Conservation (phyloP, 1,140 invertebrate species). For the Metopolophium dirhodum region DNA sequence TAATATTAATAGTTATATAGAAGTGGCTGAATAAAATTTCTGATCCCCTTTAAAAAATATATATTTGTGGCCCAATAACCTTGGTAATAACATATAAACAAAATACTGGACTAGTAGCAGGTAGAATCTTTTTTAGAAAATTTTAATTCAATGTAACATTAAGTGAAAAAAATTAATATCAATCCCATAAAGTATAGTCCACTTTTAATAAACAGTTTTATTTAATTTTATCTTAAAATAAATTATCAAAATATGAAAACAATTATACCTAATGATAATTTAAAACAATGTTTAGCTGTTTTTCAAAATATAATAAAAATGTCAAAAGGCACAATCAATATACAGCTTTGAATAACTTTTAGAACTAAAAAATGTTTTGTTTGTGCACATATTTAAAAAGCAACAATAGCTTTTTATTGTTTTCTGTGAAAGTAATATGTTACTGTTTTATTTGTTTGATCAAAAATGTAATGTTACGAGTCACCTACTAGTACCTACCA, state of each 20-base stretch:
- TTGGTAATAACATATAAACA: neutral
- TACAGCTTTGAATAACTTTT: neutral
- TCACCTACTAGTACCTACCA: neutral
- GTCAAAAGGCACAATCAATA: neutral
- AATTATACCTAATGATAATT: neutral
- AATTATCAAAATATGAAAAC: neutral
- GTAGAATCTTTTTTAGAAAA: neutral
- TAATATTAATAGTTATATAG: too few species aligned
- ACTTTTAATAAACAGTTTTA: neutral
- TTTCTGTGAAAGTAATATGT: neutral
- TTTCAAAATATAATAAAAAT: neutral
- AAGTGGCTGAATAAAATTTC: neutral
- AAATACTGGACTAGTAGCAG: neutral
- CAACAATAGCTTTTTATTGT: neutral
- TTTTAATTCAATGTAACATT: too few species aligned
- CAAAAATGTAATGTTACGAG: neutral
- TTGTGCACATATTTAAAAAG: neutral
- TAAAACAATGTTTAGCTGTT: neutral
- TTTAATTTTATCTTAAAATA: neutral
- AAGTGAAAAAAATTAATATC: neutral
- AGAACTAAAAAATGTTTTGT: neutral
- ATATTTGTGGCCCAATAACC: neutral
- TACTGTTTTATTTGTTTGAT: constrained; percentile 2
- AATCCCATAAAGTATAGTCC: neutral
- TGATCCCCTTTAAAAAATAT: neutral